Conservation (phyloP, 2,113 vertebrate species). For the Clupea harengus region DNA sequence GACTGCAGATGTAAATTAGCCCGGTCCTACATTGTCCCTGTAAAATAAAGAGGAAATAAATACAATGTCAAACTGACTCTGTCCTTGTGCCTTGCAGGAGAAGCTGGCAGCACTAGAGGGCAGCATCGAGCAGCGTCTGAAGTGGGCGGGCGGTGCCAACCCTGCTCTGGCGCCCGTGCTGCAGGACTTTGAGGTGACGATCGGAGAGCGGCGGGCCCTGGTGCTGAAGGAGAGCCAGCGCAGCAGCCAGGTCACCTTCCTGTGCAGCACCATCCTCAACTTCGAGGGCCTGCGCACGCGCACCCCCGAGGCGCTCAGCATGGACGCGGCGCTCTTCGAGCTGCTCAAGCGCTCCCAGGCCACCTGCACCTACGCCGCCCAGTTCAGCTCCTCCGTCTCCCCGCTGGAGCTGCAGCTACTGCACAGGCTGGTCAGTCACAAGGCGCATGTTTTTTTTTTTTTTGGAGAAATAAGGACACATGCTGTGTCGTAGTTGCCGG, state of each 20-base stretch:
- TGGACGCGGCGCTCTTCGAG: constrained; percentile 89
- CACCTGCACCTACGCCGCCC: constrained; percentile 91
- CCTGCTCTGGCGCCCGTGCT: constrained; percentile 90
- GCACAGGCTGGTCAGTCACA: constrained; percentile 84
- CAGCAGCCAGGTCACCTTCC: constrained; percentile 93
- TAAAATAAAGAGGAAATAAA: neutral
- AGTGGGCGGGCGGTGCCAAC: constrained; percentile 98
- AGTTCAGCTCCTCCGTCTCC: constrained; percentile 93
- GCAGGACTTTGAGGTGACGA: constrained; percentile 97
- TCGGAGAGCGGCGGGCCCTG: constrained; percentile 87
- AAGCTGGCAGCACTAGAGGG: constrained; percentile 90
- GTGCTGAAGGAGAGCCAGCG: constrained; percentile 91
- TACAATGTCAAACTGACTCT: neutral
- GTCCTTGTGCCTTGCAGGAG: constrained; percentile 72
- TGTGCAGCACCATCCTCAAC: constrained; percentile 96
- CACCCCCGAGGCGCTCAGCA: constrained; percentile 87
- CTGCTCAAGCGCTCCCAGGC: constrained; percentile 94
- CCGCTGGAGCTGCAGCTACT: constrained; percentile 90
- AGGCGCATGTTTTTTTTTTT: too few relatives aligned
- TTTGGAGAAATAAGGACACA: too few relatives aligned
- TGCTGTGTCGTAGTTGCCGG: too few relatives aligned
- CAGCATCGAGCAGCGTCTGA: constrained; percentile 96
- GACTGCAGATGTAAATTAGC: neutral
- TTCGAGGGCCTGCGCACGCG: constrained; percentile 94
- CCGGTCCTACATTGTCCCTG: neutral